Evolutionary conservation across 1,140 invertebrate genomes (phyloP).

Genomic region (Drosophila ogumai): DNA sequence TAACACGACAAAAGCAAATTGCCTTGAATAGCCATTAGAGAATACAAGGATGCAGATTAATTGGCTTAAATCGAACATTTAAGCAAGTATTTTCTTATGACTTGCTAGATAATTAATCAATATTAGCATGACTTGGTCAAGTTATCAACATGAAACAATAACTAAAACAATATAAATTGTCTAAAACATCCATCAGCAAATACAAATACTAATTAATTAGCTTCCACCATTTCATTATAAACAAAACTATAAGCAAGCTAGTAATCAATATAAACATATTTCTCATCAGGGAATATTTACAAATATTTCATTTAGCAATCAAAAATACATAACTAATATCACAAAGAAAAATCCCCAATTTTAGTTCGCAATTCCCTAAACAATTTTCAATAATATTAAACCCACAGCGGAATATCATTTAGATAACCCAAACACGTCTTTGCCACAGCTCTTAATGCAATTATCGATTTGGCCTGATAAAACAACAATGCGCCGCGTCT

Average conservation of each 20-base stretch:
- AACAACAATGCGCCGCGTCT: slow-evolving; percentile 1
- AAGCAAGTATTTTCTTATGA: background rate
- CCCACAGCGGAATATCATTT: slow-evolving; percentile 13
- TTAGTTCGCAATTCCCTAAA: background rate
- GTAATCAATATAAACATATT: slow-evolving; percentile 1
- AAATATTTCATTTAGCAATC: background rate
- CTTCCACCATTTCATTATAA: background rate
- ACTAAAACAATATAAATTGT: background rate
- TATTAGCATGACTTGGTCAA: background rate
- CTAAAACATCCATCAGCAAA: background rate
- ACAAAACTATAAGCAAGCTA: background rate
- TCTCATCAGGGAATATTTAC: too few species aligned
- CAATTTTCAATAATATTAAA: slow-evolving; percentile 5
- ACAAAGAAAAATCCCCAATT: background rate
- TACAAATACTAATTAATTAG: background rate
- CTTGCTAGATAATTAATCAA: background rate
- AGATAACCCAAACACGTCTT: slow-evolving; percentile 16
- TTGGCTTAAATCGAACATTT: background rate
- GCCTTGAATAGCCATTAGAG: background rate
- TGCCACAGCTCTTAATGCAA: slow-evolving; percentile 31
- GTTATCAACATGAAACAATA: background rate
- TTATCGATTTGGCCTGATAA: slow-evolving; percentile 27
- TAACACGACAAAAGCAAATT: background rate
- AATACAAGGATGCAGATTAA: slow-evolving; percentile 1
- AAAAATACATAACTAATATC: slow-evolving; percentile 3